phyloP scores from a whole-genome alignment of 2,113 vertebrate genomes.

The Gnathonemus longibarbis region DNA sequence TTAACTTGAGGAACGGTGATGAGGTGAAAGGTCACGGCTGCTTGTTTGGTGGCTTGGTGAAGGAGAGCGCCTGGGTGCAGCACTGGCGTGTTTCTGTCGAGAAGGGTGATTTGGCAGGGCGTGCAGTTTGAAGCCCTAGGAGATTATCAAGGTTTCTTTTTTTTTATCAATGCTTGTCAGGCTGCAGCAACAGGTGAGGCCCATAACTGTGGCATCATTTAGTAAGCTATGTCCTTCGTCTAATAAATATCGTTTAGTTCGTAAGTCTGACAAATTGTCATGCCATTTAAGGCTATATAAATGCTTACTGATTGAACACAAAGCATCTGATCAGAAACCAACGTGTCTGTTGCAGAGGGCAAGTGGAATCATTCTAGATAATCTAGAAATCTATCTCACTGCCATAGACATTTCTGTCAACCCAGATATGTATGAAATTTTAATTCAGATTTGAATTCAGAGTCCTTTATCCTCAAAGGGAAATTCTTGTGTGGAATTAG shows the following conservation, averaged over 20 bases:
- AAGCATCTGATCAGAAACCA: neutral
- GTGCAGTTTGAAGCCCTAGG: neutral
- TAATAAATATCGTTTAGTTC: neutral
- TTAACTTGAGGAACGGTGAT: neutral
- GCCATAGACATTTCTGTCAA: neutral
- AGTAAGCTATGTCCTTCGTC: neutral
- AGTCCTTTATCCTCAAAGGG: too few relatives aligned
- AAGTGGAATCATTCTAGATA: neutral
- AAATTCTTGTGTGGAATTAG: too few relatives aligned
- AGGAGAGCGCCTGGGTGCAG: neutral
- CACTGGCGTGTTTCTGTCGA: neutral
- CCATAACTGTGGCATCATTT: neutral
- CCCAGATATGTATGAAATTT: neutral
- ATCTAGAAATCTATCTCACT: neutral
- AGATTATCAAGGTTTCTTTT: neutral
- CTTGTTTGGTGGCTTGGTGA: neutral
- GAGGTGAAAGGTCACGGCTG: neutral
- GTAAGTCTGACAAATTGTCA: neutral
- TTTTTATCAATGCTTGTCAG: neutral
- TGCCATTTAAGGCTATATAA: neutral
- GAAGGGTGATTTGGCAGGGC: neutral
- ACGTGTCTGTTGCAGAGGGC: too few relatives aligned
- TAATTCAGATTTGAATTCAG: too few relatives aligned
- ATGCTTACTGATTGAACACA: neutral
- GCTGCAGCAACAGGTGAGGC: neutral